A percentile compares a stretch with the other conserved stretches of the same genome.
These are phyloP conservation scores for Corella eumyota DNA, from an alignment of 23 tunicate species.

Conservation along the genomic window DNA sequence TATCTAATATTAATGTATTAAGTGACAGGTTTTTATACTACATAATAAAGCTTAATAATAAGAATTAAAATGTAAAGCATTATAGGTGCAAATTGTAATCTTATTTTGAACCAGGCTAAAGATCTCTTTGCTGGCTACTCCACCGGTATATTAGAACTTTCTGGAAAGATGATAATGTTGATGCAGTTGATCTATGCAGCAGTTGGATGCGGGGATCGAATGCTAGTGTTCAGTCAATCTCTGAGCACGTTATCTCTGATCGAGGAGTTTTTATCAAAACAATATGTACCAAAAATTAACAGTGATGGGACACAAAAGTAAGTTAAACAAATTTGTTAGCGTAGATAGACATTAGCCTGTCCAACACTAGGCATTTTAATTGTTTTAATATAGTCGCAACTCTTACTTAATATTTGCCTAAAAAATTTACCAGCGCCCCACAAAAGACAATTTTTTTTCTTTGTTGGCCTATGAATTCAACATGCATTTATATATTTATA, in stretches of 20 bases:
- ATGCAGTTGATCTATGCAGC: constrained; percentile 54
- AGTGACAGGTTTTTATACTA: no score
- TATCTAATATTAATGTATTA: no score
- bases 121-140: constrained; percentile 49
- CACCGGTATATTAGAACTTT: constrained; percentile 36
- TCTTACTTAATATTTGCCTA: no score
- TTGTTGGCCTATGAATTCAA: no score
- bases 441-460: background rate
- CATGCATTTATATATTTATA: no score
- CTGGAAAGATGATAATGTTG: constrained; percentile 79
- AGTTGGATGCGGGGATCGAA: constrained; percentile 47
- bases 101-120: constrained; percentile 46
- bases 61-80: no score
- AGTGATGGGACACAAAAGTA: constrained; percentile 19
- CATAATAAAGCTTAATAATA: no score
- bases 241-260: constrained; percentile 71
- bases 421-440: no score
- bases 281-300: constrained; percentile 31
- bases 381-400: no score
- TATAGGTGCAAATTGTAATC: no score
- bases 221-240: constrained; percentile 89
- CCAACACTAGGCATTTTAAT: no score
- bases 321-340: background rate
- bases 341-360: background rate
- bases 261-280: constrained; percentile 52